Evolutionary conservation across 1,140 invertebrate genomes (phyloP), one percentile per base, ranked within the genome.

Genomic region (Caenorhabditis remanei): DNA sequence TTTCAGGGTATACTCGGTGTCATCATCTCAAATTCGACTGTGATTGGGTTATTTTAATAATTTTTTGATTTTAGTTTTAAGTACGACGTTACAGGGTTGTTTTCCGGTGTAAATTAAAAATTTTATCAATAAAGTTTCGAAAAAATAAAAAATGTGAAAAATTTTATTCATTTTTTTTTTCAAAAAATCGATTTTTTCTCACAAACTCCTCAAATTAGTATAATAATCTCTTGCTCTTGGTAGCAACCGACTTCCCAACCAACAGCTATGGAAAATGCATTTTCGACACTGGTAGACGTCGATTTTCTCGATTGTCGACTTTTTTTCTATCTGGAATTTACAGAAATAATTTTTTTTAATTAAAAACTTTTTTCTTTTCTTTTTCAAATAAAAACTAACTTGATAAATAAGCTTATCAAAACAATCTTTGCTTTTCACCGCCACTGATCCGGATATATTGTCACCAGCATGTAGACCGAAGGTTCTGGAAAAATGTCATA

Each of bases 221-320:
- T 91, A 75, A 83, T 92, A 92, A 11, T 90, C 91, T 58, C 91
- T 63, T 56, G 91, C 88, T 85, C 91, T 84, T 40, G 89, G 90
- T 9, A 92, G 85, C 65, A 87, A 48, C 19, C 91, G 83, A 50
- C 88, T 91, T 61, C 91, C 91, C 14, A 92, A 87, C 91, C 91
- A 92, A 71, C 91, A 92, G 58, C 88, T 90, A 83, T 92, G 93
- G 87, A 93, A 93, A 24, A 92, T 89, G 83, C 91, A 92, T 63
- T 91, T 93, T 40, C 91, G 85, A 40, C 91, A 92, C 85, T 92
- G 91, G 58, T 92, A 83, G 40, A 92, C 91, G 65, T 92, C 91
- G 84, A 92, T 85, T 61, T 89, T 93, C 88, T 58, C 89, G 56
- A 58, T 89, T n/a, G 91, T 92, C 6, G 91, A 90, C 87, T 92